These are phyloP conservation scores for Streblospio benedicti DNA, from an alignment of 1,140 invertebrate species.

Conservation along the genomic window DNA sequence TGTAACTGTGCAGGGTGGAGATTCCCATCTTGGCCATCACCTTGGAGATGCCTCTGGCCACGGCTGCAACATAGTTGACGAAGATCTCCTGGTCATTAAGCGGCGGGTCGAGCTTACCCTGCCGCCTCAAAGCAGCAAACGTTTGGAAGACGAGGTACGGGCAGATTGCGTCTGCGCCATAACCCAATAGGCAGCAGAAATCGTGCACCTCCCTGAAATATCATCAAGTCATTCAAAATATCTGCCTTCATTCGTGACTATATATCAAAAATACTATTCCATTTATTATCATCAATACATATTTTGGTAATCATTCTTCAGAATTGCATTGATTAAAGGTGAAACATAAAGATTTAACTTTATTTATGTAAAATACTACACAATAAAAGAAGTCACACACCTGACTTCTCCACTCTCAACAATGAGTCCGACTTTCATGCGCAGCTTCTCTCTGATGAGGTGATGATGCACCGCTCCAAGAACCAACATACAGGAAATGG, in stretches of 20 bases:
- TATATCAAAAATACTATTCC: background rate
- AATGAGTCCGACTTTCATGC: slow-evolving; percentile 91
- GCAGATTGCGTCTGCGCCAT: slow-evolving; percentile 94
- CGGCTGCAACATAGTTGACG: slow-evolving; percentile 56
- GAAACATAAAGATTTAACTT: too few relatives aligned
- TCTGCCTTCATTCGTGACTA: background rate
- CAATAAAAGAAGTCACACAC: too few relatives aligned
- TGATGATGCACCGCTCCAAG: slow-evolving; percentile 91
- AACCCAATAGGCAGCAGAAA: slow-evolving; percentile 89
- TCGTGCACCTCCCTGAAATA: slow-evolving; percentile 78
- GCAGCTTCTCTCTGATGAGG: slow-evolving; percentile 84
- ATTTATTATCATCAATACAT: background rate
- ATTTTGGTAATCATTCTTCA: background rate
- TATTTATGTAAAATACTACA: too few relatives aligned
- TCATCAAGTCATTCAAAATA: background rate
- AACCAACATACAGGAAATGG: slow-evolving; percentile 56
- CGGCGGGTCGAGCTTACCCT: slow-evolving; percentile 66
- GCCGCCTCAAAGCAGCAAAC: slow-evolving; percentile 67
- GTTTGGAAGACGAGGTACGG: slow-evolving; percentile 95
- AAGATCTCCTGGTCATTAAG: slow-evolving; percentile 79
- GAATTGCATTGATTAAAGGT: too few relatives aligned
- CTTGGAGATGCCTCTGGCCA: slow-evolving; percentile 51
- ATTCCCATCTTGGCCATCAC: slow-evolving; percentile 99
- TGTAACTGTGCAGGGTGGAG: slow-evolving; percentile 97
- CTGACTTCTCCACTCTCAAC: slow-evolving; percentile 88